phyloP scores from a whole-genome alignment of 2,888 invertebrate species.

The Acanthosepion esculentum region DNA sequence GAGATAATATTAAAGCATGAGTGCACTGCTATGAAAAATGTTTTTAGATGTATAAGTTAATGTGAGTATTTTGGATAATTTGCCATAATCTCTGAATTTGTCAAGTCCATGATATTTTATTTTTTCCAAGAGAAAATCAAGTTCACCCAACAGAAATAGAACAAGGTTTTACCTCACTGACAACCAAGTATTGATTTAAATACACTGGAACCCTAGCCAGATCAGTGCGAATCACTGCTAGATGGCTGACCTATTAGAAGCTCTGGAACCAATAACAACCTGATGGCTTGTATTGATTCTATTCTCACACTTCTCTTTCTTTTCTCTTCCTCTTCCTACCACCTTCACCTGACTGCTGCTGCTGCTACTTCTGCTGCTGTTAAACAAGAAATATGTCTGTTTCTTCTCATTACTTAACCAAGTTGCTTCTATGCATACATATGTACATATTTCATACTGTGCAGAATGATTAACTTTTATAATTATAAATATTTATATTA shows the following conservation, averaged over 20 bases:
- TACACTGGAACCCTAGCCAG: conserved; percentile 20
- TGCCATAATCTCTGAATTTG: not conserved
- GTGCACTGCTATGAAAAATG: no score
- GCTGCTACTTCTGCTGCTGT: not conserved
- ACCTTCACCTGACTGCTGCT: no score
- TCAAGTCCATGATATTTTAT: not conserved
- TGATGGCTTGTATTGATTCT: not conserved
- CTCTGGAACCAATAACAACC: not conserved
- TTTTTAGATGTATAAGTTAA: not conserved
- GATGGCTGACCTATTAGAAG: conserved; percentile 33
- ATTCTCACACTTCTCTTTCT: not conserved
- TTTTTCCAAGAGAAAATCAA: not conserved
- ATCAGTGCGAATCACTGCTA: not conserved
- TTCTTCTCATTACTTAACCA: no score
- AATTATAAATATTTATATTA: no score
- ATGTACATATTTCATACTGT: no score
- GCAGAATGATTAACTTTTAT: no score
- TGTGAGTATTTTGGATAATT: not conserved
- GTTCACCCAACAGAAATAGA: not conserved
- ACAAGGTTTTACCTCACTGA: not conserved
- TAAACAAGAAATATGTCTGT: not conserved
- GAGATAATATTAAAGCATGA: no score
- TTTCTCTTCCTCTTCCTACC: not conserved
- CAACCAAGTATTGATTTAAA: not conserved
- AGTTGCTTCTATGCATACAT: no score